These are phyloP conservation scores for Drosophila niveifrons DNA, from an alignment of 2,888 invertebrate genomes.

Conservation along the genomic window DNA sequence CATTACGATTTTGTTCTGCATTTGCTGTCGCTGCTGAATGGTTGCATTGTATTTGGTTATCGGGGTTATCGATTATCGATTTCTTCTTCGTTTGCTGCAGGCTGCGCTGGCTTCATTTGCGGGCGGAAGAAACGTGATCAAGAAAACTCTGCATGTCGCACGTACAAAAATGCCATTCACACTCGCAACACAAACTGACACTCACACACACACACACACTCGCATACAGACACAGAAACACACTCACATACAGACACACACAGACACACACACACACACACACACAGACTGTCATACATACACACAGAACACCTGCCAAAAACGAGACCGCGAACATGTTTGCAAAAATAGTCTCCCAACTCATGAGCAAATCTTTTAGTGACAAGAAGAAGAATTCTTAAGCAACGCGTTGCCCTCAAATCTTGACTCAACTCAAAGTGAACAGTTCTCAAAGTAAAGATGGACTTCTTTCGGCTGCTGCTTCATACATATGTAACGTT, in stretches of 20 bases:
- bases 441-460: constrained; percentile 1
- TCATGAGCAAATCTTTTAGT: constrained; percentile 12
- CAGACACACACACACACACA: constrained; percentile 25
- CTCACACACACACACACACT: constrained; percentile 3
- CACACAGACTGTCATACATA: too few relatives aligned
- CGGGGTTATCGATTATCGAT: constrained; percentile 32
- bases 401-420: constrained; percentile 35
- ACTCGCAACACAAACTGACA: constrained; percentile 27
- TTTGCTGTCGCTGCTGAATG: constrained; percentile 39
- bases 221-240: background rate
- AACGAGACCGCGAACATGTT: constrained; percentile 3
- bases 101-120: constrained; percentile 28
- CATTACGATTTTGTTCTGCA: constrained; percentile 20
- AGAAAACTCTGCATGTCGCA: constrained; percentile 83
- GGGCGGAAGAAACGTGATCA: constrained; percentile 77
- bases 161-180: constrained; percentile 9
- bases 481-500: constrained; percentile 7
- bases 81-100: constrained; percentile 35
- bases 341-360: constrained; percentile 18
- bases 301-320: background rate
- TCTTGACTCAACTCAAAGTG: constrained; percentile 12
- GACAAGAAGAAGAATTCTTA: constrained; percentile 17
- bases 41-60: constrained; percentile 23
- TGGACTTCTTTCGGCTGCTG: constrained; percentile 20
- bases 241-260: constrained; percentile 24